Percentiles rank a stretch among this genome's conserved stretches.
These are phyloP conservation scores for Acanthochromis polyacanthus DNA, from an alignment of 2,113 vertebrate genomes.

Conservation along the genomic window DNA sequence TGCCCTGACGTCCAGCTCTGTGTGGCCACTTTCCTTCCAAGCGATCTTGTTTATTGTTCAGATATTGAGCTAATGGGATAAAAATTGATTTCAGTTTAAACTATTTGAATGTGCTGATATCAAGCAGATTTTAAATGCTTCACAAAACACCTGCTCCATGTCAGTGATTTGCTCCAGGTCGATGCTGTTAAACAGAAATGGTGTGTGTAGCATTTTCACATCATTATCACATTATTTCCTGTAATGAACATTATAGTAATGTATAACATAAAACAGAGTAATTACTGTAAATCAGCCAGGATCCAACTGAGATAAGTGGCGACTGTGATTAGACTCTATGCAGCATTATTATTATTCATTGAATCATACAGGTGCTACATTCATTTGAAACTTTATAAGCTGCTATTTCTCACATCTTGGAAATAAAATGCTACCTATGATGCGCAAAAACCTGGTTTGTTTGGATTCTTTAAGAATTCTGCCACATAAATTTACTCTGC, in stretches of 20 bases:
- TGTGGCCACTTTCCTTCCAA: conserved; percentile 29
- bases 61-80: conserved; percentile 28
- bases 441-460: no score
- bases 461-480: no score
- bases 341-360: not conserved
- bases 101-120: conserved; percentile 12
- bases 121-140: conserved; percentile 23
- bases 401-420: no score
- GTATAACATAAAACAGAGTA: not conserved
- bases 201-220: not conserved
- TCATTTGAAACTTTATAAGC: not conserved
- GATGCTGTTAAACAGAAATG: conserved; percentile 1
- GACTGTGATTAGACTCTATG: conserved; percentile 9
- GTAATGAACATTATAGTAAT: not conserved
- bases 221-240: conserved; percentile 28
- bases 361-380: not conserved
- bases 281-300: conserved; percentile 30
- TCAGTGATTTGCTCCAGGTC: not conserved
- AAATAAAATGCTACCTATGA: no score
- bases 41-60: conserved; percentile 48
- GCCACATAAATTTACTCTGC: no score
- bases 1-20: conserved; percentile 36
- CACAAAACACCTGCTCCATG: conserved; percentile 22
- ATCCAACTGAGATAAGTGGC: conserved; percentile 7
- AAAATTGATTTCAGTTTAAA: conserved; percentile 41